phyloP scores from a whole-genome alignment of 1,140 invertebrate species.

The Caenorhabditis remanei region DNA sequence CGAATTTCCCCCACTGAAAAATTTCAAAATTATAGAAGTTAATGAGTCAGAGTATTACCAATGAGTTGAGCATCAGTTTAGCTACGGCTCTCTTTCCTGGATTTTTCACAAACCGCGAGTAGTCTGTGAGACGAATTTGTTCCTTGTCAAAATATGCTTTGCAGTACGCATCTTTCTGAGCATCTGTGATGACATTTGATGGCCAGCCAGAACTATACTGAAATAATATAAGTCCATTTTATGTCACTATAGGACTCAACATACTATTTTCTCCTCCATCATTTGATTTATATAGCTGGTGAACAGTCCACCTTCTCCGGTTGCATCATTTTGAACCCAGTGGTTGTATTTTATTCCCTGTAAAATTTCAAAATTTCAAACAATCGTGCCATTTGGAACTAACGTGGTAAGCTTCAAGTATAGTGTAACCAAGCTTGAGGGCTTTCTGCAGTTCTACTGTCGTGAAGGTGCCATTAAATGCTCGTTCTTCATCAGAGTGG shows the following conservation, averaged over 20 bases:
- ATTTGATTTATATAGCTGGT: neutral
- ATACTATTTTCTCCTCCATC: constrained; percentile 2
- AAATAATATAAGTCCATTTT: neutral
- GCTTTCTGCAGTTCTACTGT: neutral
- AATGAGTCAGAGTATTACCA: neutral
- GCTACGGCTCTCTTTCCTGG: neutral
- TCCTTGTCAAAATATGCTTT: neutral
- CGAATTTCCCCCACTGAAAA: constrained; percentile 1
- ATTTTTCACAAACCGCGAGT: neutral
- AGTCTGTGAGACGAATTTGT: neutral
- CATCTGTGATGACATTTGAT: neutral
- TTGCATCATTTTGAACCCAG: neutral
- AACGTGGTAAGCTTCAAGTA: neutral
- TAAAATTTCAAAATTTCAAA: no score
- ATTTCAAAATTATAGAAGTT: no score
- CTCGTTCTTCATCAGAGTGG: neutral
- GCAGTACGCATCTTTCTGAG: neutral
- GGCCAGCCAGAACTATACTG: constrained; percentile 11
- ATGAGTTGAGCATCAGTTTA: neutral
- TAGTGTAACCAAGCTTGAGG: neutral
- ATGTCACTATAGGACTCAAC: neutral
- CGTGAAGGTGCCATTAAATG: neutral
- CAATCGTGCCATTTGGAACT: no score
- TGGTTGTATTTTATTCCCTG: neutral
- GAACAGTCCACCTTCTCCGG: neutral